Evolutionary conservation across 2,888 invertebrate species (phyloP), one percentile per base, ranked within the genome.

Genomic region (Allacma fusca): DNA sequence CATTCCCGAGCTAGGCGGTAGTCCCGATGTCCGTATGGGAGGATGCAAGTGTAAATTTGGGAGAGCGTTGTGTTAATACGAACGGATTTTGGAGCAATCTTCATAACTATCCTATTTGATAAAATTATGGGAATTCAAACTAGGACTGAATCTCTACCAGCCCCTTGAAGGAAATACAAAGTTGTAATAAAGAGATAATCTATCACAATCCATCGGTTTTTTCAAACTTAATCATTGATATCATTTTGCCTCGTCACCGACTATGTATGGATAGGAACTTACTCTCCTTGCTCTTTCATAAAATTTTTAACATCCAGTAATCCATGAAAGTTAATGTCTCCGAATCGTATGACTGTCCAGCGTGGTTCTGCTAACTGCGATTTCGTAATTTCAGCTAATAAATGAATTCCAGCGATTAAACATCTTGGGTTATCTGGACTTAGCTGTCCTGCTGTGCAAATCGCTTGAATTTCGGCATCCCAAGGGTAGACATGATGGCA

Each of bases 311-410:
- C 50, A 19, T 7, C 26, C 28, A 71, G 9, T 19, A 71, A 24
- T 16, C 71, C 71, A 71, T 71, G 71, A 40, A 71, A 71, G 26
- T 71, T 71, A 28, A 44, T 44, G 23, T 71, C 57, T 50, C 71
- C 71, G 28, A 57, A 71, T 57, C 71, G 9, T 7, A 71, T 57
- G 26, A 71, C n/a, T 0, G 71, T 44, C 71, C 71, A 71, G 4
- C 71, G 40, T n/a, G 71, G 40, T n/a, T 69, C 43, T 4, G 34
- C 29, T 4, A 67, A 19, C 26, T 71, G 71, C 9, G 4, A 1
- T 28, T 71, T 71, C 1, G 50, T n/a, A 26, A 71, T 71, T 28
- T 71, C 71, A 13, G 50, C 57, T 12, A 71, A 44, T 13, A 71
- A 28, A 19, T 71, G 50, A 50, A 71, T 19, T 1, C 9, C 57